Evolutionary conservation across 1,140 invertebrate genomes (phyloP).

Genomic region (Hyposmocoma kahamanoa): DNA sequence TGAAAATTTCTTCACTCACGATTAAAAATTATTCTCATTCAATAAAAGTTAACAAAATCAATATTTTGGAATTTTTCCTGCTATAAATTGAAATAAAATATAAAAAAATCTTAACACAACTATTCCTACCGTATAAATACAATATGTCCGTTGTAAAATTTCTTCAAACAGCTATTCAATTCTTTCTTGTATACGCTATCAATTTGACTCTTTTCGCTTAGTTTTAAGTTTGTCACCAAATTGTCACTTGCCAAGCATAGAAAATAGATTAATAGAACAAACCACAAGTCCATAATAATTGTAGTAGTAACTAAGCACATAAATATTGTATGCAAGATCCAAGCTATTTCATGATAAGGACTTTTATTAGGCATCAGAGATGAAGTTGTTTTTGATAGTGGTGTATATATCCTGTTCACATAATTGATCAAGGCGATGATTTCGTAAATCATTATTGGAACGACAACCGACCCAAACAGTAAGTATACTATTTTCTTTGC

Average conservation of each 20-base stretch:
- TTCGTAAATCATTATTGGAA: conserved; percentile 32
- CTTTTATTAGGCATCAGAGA: conserved; percentile 43
- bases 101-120: too few species aligned
- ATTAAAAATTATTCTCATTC: too few species aligned
- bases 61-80: too few species aligned
- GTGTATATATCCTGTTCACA: conserved; percentile 24
- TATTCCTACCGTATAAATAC: too few species aligned
- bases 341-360: conserved; percentile 45
- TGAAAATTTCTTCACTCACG: too few species aligned
- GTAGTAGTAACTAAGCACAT: conserved; percentile 31
- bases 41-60: too few species aligned
- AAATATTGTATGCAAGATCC: conserved; percentile 39
- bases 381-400: conserved; percentile 36
- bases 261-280: conserved; percentile 40
- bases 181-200: too few species aligned
- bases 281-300: conserved; percentile 47
- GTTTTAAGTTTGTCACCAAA: conserved; percentile 23
- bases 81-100: too few species aligned
- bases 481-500: conserved; percentile 22
- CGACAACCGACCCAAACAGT: conserved; percentile 24
- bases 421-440: conserved; percentile 39
- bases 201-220: conserved; percentile 10
- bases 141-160: too few species aligned
- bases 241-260: conserved; percentile 33
- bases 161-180: too few species aligned